Evolutionary conservation across 2,888 invertebrate species (phyloP).

Genomic region (Encarsia formosa): DNA sequence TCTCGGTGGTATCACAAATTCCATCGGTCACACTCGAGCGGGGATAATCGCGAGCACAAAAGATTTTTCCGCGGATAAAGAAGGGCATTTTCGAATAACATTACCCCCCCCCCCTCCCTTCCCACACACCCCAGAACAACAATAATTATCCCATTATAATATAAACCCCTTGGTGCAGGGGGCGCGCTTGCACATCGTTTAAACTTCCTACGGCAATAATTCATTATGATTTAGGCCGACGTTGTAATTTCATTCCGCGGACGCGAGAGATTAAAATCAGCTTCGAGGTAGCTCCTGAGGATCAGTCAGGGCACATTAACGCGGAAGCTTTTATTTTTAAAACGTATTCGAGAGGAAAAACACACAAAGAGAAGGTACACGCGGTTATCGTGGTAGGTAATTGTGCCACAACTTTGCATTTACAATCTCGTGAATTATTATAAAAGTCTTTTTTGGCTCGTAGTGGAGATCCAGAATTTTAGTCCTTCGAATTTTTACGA

Average conservation of each 20-base stretch:
- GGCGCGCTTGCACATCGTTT: conserved; percentile 8
- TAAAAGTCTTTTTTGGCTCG: too few relatives aligned
- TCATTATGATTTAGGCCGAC: conserved; percentile 25
- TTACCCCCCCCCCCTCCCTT: conserved; percentile 1
- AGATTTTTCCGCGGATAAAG: conserved; percentile 7
- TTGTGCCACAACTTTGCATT: too few relatives aligned
- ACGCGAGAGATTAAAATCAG: not conserved
- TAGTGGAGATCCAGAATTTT: too few relatives aligned
- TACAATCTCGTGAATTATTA: too few relatives aligned
- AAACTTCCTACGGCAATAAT: conserved; percentile 21
- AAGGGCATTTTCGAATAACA: conserved; percentile 7
- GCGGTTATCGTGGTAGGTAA: too few relatives aligned
- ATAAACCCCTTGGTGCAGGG: too few relatives aligned
- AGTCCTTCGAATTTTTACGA: too few relatives aligned
- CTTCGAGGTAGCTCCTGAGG: not conserved
- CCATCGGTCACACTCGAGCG: not conserved
- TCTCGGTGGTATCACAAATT: conserved; percentile 3
- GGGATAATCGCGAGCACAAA: not conserved
- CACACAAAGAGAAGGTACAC: too few relatives aligned
- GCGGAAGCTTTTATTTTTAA: too few relatives aligned
- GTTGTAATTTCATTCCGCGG: conserved; percentile 13
- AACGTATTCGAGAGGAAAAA: too few relatives aligned
- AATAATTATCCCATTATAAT: conserved; percentile 21
- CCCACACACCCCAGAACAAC: not conserved
- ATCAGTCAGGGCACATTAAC: not conserved